These are phyloP conservation scores for Aramus guarauna DNA, from an alignment of 2,113 vertebrate genomes.

Conservation along the genomic window DNA sequence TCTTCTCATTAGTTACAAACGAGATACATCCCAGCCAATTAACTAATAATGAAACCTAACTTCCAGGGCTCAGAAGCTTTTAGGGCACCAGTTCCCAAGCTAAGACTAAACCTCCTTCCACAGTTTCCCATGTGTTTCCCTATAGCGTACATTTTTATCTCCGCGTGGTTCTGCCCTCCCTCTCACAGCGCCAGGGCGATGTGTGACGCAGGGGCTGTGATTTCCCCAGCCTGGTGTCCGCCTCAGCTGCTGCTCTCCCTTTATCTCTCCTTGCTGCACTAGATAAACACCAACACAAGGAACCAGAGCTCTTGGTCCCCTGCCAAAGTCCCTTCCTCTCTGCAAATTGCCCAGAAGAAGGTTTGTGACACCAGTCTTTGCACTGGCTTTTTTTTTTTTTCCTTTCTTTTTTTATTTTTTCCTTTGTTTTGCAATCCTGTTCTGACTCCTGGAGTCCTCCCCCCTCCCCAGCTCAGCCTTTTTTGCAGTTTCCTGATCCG, in stretches of 20 bases:
- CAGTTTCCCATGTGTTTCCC: neutral
- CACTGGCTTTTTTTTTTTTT: neutral
- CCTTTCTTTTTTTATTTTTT: too few relatives aligned
- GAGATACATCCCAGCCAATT: neutral
- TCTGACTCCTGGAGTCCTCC: neutral
- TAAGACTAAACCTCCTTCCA: neutral
- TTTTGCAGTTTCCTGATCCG: neutral
- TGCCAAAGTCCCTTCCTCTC: conserved; percentile 25
- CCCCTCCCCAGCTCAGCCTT: neutral
- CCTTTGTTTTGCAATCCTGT: neutral
- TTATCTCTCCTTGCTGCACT: neutral
- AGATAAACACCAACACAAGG: neutral
- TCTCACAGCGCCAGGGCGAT: fast-evolving
- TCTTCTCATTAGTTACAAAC: neutral
- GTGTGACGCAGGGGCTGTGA: fast-evolving
- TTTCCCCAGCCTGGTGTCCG: neutral
- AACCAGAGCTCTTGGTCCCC: neutral
- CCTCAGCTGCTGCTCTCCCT: neutral
- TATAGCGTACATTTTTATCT: fast-evolving
- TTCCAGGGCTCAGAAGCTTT: neutral
- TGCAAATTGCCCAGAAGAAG: neutral
- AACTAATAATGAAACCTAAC: neutral
- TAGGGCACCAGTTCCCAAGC: neutral
- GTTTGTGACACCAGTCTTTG: neutral
- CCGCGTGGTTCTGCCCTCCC: fast-evolving